Evolutionary conservation across 2,888 invertebrate species (phyloP).

Genomic region (Agriopis aurantiaria): DNA sequence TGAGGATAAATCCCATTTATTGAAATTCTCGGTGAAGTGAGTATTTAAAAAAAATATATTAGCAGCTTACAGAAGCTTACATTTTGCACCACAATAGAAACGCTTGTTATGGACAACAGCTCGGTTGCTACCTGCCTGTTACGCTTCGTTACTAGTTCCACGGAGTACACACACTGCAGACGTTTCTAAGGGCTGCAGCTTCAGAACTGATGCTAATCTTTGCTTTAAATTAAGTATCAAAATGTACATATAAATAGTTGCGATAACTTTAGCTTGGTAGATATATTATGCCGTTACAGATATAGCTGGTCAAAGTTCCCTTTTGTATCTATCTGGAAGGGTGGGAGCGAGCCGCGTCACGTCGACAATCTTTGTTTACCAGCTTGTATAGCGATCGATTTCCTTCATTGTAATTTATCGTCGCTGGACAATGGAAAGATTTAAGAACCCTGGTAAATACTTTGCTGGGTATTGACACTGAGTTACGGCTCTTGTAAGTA

Average conservation of each 20-base stretch:
- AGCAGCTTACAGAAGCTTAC: constrained; percentile 1
- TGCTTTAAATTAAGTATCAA: constrained; percentile 12
- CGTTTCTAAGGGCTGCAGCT: constrained; percentile 14
- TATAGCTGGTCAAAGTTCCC: constrained; percentile 54
- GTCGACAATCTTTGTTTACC: constrained; percentile 24
- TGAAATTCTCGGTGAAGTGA: too few relatives aligned
- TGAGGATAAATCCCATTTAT: too few relatives aligned
- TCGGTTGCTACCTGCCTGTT: constrained; percentile 39
- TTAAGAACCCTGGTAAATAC: constrained; percentile 31
- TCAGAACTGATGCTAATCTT: constrained; percentile 27
- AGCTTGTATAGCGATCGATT: constrained; percentile 38
- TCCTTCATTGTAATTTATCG: constrained; percentile 60
- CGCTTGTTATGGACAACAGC: constrained; percentile 43
- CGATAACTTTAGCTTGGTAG: constrained; percentile 24
- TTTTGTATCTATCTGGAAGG: constrained; percentile 50
- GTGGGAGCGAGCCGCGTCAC: constrained; percentile 38
- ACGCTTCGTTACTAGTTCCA: constrained; percentile 35
- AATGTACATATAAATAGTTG: constrained; percentile 6
- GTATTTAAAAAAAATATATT: background rate
- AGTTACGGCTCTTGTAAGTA: too few relatives aligned
- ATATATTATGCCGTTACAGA: constrained; percentile 23
- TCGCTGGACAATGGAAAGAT: constrained; percentile 41
- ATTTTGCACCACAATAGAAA: constrained; percentile 22
- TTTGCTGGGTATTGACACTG: constrained; percentile 31
- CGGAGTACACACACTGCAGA: constrained; percentile 21